Percentiles rank a stretch among this genome's conserved stretches.
phyloP scores from a whole-genome alignment of 2,888 invertebrate genomes.

The Euplexia lucipara region DNA sequence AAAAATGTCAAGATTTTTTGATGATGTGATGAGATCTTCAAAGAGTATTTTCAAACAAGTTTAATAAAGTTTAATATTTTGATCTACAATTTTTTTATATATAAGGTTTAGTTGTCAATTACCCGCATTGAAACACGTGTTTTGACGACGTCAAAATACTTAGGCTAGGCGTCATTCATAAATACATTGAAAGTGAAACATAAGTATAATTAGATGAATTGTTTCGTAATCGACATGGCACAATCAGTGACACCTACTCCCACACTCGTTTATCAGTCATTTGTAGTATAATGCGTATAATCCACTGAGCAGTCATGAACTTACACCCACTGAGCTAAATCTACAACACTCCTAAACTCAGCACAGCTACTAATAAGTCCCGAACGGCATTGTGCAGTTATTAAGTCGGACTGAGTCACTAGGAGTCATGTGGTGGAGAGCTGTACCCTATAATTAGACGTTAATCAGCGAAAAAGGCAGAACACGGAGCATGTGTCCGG shows the following conservation, averaged over 20 bases:
- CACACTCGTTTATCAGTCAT: constrained; percentile 37
- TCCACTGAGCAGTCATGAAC: constrained; percentile 58
- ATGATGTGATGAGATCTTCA: too few relatives aligned
- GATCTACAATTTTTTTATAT: too few relatives aligned
- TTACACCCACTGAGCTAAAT: constrained; percentile 71
- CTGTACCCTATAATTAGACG: constrained; percentile 88
- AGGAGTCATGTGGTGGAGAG: constrained; percentile 83
- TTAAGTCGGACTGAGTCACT: constrained; percentile 84
- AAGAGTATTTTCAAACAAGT: too few relatives aligned
- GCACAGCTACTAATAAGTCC: constrained; percentile 75
- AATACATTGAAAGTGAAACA: constrained; percentile 41
- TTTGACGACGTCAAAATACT: constrained; percentile 4
- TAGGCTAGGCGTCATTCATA: constrained; percentile 18
- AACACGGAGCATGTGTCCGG: constrained; percentile 83
- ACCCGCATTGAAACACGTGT: not conserved
- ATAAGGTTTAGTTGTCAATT: too few relatives aligned
- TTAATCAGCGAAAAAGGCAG: constrained; percentile 88
- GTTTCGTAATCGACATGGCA: constrained; percentile 41
- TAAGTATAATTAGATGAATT: constrained; percentile 21
- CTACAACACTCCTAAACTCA: constrained; percentile 69
- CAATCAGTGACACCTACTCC: constrained; percentile 47
- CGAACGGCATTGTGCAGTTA: constrained; percentile 77
- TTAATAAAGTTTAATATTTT: too few relatives aligned
- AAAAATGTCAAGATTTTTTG: too few relatives aligned
- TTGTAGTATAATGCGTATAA: constrained; percentile 37